A percentile compares a stretch with the other conserved stretches of the same genome.
These are phyloP conservation scores for Piprites chloris DNA, from an alignment of 2,113 vertebrate genomes.

Conservation along the genomic window DNA sequence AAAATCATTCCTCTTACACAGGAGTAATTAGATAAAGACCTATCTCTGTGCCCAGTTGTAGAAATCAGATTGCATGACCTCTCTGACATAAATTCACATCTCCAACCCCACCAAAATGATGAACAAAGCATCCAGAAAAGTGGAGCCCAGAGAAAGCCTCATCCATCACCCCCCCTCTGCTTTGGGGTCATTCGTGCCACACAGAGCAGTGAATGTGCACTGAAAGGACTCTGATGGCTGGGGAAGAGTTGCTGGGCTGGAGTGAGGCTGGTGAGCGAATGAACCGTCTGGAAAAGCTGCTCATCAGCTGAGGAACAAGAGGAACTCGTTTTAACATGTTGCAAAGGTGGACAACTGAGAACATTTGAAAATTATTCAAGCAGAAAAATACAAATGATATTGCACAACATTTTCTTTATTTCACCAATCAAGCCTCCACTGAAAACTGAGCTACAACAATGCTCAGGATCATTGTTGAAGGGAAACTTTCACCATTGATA, in stretches of 20 bases:
- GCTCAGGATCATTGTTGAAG: background rate
- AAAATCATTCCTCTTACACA: background rate
- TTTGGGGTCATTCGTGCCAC: background rate
- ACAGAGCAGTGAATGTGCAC: background rate
- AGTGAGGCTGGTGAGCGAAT: background rate
- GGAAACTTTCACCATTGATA: background rate
- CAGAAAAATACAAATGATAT: background rate
- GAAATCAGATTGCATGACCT: background rate
- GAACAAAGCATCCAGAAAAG: background rate
- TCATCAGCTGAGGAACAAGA: background rate
- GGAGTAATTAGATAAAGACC: background rate
- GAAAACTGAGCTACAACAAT: background rate
- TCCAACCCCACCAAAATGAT: background rate
- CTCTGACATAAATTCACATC: background rate
- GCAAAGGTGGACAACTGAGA: background rate
- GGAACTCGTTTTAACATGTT: fast-evolving
- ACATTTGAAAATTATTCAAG: background rate
- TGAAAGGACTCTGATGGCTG: background rate
- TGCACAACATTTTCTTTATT: background rate
- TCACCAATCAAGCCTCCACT: background rate
- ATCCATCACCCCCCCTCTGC: background rate
- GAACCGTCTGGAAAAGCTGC: background rate
- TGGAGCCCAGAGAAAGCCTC: background rate
- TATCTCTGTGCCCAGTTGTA: background rate
- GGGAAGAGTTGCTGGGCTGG: background rate